Evolutionary conservation across 2,113 vertebrate species (phyloP).

Genomic region (Phylloscopus trochilus): DNA sequence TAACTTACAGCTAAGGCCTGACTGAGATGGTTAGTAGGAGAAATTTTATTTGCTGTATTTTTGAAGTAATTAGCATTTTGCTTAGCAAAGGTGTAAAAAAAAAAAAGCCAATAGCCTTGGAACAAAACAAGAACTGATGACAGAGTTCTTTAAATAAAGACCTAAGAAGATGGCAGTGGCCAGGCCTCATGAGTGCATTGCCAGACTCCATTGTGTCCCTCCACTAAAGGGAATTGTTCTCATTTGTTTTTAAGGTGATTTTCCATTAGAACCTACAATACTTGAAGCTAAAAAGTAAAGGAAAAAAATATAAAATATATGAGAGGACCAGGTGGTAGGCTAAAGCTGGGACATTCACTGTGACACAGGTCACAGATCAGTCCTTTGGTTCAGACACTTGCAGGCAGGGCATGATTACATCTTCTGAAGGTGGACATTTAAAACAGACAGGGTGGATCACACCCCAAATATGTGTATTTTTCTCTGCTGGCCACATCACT

Average conservation of each 20-base stretch:
- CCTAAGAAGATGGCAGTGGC: not conserved
- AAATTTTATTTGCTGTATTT: not conserved
- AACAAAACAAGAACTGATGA: not conserved
- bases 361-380: not conserved
- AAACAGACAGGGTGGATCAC: not conserved
- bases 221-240: not conserved
- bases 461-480: not conserved
- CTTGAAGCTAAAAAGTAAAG: not conserved
- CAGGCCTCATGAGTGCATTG: not conserved
- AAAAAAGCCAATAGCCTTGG: not conserved
- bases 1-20: not conserved
- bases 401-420: not conserved
- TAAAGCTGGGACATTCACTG: not conserved
- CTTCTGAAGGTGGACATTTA: not conserved
- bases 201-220: not conserved
- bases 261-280: not conserved
- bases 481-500: not conserved
- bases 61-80: not conserved
- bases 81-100: not conserved
- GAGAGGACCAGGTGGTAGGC: not conserved
- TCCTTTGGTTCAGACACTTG: not conserved
- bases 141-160: not conserved
- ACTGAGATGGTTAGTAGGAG: not conserved
- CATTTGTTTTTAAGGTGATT: not conserved
- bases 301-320: not conserved